These are phyloP conservation scores for Alouatta palliata DNA, from an alignment of 2,113 vertebrate genomes.

Conservation along the genomic window DNA sequence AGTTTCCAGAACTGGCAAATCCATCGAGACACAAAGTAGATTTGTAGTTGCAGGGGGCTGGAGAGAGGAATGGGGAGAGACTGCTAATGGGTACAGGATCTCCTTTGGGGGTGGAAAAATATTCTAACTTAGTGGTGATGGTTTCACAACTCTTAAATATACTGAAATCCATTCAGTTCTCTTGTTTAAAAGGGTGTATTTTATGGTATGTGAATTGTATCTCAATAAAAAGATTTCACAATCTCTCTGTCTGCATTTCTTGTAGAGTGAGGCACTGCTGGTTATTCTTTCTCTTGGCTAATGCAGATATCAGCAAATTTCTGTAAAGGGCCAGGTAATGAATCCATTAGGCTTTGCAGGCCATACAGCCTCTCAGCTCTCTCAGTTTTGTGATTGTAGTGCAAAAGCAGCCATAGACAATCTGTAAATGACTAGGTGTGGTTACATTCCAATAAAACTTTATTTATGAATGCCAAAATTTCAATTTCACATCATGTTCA, in stretches of 20 bases:
- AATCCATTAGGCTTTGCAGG: not conserved
- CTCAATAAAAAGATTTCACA: not conserved
- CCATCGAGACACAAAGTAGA: not conserved
- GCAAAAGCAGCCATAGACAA: not conserved
- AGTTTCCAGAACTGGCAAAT: not conserved
- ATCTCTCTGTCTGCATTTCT: not conserved
- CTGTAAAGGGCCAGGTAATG: not conserved
- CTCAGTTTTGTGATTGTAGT: not conserved
- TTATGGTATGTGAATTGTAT: not conserved
- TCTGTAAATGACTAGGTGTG: not conserved
- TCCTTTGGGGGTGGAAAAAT: not conserved
- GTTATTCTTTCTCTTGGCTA: not conserved
- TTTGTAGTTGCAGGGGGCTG: not conserved
- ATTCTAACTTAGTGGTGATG: not conserved
- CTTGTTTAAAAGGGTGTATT: not conserved
- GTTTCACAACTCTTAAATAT: not conserved
- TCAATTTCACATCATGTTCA: not conserved
- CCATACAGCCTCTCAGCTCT: not conserved
- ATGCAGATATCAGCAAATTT: not conserved
- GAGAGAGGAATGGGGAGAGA: not conserved
- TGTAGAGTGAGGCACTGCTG: not conserved
- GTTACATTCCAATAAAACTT: constrained; percentile 3
- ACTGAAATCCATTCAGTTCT: not conserved
- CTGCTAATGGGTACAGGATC: not conserved
- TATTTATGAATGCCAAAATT: not conserved